A percentile compares a stretch with the other conserved stretches of the same genome.
phyloP scores from a whole-genome alignment of 2,797 vertebrate genomes.

The Brachyrhaphis roseni region DNA sequence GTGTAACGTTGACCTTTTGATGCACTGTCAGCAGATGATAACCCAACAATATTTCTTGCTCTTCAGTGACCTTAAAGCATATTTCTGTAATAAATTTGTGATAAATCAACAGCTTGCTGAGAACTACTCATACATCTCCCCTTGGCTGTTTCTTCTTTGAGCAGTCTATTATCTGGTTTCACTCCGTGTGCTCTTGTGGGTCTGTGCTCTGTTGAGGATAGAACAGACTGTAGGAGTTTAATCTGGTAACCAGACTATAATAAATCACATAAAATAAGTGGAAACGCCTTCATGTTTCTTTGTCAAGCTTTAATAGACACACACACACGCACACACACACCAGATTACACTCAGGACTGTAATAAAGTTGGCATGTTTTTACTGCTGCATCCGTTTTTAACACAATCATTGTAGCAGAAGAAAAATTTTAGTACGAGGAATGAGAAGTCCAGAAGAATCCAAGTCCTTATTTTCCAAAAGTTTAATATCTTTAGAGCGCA shows the following conservation, averaged over 20 bases:
- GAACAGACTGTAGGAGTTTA: constrained; percentile 8
- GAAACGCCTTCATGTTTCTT: constrained; percentile 15
- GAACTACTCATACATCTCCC: not conserved
- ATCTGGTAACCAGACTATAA: constrained; percentile 10
- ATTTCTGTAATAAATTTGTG: constrained; percentile 1
- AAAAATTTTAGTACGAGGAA: not conserved
- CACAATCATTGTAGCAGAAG: not conserved
- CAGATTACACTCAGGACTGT: not conserved
- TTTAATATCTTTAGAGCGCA: not conserved
- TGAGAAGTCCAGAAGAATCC: not conserved
- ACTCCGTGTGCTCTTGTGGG: constrained; percentile 5
- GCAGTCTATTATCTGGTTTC: constrained; percentile 14
- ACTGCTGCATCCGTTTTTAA: not conserved
- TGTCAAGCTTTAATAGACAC: constrained; percentile 8
- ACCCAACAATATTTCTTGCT: not conserved
- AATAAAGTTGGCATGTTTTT: not conserved
- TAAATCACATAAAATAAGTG: constrained; percentile 6
- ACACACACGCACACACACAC: not conserved
- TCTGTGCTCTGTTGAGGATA: constrained; percentile 7
- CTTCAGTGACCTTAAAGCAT: constrained; percentile 19
- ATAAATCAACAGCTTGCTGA: constrained; percentile 1
- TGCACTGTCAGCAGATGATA: constrained; percentile 10
- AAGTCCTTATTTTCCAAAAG: not conserved
- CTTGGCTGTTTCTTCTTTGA: constrained; percentile 2
- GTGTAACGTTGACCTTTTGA: constrained; percentile 14